Evolutionary conservation across 2,113 vertebrate species (phyloP), one percentile per base, ranked within the genome.

Genomic region (Epinephelus cyanopodus): DNA sequence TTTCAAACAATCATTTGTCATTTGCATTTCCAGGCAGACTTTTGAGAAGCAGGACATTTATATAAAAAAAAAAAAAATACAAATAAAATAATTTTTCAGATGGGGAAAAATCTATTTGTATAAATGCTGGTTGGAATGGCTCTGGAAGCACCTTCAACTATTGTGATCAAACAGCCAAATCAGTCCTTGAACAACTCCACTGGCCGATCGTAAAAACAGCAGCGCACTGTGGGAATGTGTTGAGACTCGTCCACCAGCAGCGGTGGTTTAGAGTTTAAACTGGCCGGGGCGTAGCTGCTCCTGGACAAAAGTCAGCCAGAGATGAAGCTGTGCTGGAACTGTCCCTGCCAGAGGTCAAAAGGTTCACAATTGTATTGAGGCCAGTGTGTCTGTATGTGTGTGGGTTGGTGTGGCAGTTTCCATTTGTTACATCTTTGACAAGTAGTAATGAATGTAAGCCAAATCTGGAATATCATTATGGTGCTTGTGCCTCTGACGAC

Each of bases 251-350:
- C 50, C 50, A 27, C 18, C n/a, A 11, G 29, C 37, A 65, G 61
- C 66, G 25, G 48, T 13, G 50, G 75, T 68, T 42, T 42, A 21
- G 37, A 39, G 66, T 61, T 78, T 37, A 68, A 29, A 63, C 45
- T 50, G 56, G 23, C 29, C 48, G 8, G 67, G 42, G 56, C 45
- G 0, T 14, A 66, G 25, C 66, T 57, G 73, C 52, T 73, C 58
- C 80, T 74, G 81, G 74, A 87, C 80, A 76, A 87, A 87, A 84
- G 84, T 84, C 78, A 75, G 66, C 57, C 42, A 21, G 33, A 69
- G 82, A 76, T 13, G 61, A 60, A 39, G 23, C 65, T 78, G 65
- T 83, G 65, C 85, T 82, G 74, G 89, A 90, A 85, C 61, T 15
- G 53, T 88, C 82, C 9, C 27, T 4, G 62, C 6, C 75, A 57